phyloP scores from a whole-genome alignment of 2,113 vertebrate species.

The Nymphicus hollandicus region DNA sequence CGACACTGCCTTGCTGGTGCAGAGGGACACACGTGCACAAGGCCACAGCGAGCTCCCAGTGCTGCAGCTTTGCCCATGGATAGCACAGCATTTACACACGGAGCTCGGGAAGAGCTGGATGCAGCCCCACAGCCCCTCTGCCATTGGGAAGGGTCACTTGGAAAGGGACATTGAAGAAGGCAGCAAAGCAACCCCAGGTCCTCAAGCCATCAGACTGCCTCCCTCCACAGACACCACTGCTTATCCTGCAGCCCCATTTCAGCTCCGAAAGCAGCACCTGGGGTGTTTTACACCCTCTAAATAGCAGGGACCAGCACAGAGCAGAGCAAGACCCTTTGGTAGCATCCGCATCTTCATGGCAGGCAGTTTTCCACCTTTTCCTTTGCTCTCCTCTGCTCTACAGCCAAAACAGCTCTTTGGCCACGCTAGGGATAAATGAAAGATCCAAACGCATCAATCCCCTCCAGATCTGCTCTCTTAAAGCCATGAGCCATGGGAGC shows the following conservation, averaged over 20 bases:
- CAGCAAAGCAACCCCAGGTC: neutral
- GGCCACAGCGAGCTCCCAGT: rapidly evolving
- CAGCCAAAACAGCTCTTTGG: neutral
- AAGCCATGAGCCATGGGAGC: rapidly evolving
- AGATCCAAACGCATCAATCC: neutral
- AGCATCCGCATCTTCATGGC: rapidly evolving
- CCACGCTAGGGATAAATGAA: neutral
- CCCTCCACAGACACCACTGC: rapidly evolving
- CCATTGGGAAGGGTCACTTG: rapidly evolving
- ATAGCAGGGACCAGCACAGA: neutral
- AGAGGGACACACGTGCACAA: neutral
- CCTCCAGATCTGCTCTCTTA: no score
- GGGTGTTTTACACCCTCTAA: neutral
- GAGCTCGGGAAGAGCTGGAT: neutral
- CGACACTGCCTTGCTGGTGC: neutral
- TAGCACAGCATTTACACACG: rapidly evolving
- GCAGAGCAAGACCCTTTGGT: neutral
- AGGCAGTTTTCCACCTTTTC: neutral
- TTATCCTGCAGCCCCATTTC: neutral
- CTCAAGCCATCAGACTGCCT: neutral
- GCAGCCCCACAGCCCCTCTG: neutral
- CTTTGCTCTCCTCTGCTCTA: neutral
- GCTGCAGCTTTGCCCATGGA: neutral
- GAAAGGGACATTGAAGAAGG: neutral
- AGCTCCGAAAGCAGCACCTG: rapidly evolving